Evolutionary conservation across 2,113 vertebrate genomes (phyloP).

Genomic region (Xiphorhynchus elegans): DNA sequence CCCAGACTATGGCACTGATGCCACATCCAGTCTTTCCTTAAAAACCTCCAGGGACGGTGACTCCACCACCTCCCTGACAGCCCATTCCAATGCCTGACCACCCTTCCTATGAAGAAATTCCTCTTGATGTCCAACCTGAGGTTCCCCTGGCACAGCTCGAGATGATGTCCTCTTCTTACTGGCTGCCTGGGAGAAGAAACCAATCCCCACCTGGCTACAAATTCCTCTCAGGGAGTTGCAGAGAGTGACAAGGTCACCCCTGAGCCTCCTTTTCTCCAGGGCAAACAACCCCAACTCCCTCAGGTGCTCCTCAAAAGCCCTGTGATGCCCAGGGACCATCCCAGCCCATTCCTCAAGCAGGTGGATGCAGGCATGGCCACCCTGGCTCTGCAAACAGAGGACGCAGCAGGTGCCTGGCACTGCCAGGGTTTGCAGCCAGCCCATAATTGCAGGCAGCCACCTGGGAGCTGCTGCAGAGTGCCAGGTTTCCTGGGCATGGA

Average conservation of each 20-base stretch:
- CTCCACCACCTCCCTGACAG: not conserved
- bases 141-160: not conserved
- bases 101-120: not conserved
- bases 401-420: not conserved
- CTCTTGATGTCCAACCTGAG: not conserved
- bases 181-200: not conserved
- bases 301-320: accelerated
- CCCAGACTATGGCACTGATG: accelerated
- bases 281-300: not conserved
- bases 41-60: not conserved
- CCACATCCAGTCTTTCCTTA: accelerated
- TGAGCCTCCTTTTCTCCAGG: not conserved
- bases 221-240: not conserved
- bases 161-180: accelerated
- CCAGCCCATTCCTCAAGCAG: accelerated
- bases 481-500: not conserved
- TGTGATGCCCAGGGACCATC: not conserved
- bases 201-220: accelerated
- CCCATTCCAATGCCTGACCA: accelerated
- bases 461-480: not conserved
- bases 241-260: accelerated
- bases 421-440: not conserved
- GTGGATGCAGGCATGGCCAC: not conserved
- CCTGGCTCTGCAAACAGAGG: not conserved
- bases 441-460: not conserved